Conservation (phyloP, 2,113 vertebrate species). For the Rostratula benghalensis region DNA sequence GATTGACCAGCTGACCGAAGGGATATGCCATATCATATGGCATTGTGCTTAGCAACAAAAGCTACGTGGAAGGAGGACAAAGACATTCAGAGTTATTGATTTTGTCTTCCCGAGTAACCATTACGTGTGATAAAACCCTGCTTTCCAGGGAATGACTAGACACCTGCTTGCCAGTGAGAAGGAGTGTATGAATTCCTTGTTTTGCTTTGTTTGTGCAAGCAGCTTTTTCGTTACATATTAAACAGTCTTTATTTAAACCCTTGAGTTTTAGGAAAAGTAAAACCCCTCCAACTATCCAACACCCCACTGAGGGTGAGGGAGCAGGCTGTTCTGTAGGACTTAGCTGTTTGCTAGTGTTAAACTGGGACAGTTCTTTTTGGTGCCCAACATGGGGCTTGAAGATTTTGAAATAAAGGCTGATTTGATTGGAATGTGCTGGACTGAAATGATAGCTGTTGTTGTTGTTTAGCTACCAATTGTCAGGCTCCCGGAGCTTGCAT, state of each 20-base stretch:
- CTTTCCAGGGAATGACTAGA: not conserved
- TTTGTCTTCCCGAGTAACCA: not conserved
- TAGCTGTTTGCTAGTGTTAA: not conserved
- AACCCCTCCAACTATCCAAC: not conserved
- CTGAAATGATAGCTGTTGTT: not conserved
- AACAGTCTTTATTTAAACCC: not conserved
- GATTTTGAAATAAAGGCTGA: not conserved
- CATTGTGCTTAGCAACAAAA: not conserved
- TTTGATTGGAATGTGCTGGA: not conserved
- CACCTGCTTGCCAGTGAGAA: not conserved
- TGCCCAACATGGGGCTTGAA: no score
- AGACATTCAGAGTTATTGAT: accelerated
- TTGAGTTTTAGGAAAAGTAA: not conserved
- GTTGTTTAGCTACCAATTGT: not conserved
- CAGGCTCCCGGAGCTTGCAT: not conserved
- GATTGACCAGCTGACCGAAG: not conserved
- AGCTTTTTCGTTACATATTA: not conserved
- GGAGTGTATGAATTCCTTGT: not conserved
- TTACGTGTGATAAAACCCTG: not conserved
- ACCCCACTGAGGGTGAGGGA: not conserved
- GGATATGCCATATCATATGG: not conserved
- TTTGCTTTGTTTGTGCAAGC: not conserved
- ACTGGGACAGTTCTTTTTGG: not conserved
- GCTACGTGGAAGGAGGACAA: not conserved
- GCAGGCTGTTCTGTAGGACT: not conserved